Conservation (phyloP, 1,140 invertebrate species). For the Trichomalopsis sarcophagae region DNA sequence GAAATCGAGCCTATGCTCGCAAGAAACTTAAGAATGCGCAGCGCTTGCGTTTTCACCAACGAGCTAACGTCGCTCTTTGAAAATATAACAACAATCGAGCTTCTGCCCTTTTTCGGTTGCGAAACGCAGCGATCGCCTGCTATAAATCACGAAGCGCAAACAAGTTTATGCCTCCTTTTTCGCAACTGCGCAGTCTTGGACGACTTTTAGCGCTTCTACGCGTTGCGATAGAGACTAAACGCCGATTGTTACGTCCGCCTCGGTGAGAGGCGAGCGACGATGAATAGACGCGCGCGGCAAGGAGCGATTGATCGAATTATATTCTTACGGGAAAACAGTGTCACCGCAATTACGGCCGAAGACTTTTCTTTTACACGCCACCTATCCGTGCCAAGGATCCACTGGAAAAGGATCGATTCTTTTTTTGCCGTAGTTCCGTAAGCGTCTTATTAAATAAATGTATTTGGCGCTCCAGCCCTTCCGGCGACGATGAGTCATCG, state of each 20-base stretch:
- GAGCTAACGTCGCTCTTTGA: neutral
- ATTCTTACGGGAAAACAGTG: neutral
- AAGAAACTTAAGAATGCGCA: neutral
- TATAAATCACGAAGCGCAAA: slow-evolving; percentile 39
- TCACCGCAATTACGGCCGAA: neutral
- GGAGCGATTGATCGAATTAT: neutral
- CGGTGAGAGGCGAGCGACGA: neutral
- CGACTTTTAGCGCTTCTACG: neutral
- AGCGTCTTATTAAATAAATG: neutral
- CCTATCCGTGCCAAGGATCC: neutral
- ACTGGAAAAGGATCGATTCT: neutral
- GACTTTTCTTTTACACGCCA: neutral
- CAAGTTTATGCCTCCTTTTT: slow-evolving; percentile 26
- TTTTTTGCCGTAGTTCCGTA: neutral
- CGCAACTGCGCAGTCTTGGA: neutral
- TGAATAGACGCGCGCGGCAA: neutral
- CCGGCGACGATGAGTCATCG: slow-evolving; percentile 16
- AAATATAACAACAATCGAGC: neutral
- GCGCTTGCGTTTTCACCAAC: neutral
- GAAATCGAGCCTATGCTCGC: neutral
- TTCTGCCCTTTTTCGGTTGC: neutral
- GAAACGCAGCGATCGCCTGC: slow-evolving; percentile 8
- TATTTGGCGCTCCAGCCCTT: slow-evolving; percentile 1
- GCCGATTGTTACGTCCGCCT: neutral
- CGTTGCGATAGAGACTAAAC: neutral